A percentile compares a stretch with the other conserved stretches of the same genome.
These are phyloP conservation scores for Panurus biarmicus DNA, from an alignment of 2,113 vertebrate species.

Conservation along the genomic window DNA sequence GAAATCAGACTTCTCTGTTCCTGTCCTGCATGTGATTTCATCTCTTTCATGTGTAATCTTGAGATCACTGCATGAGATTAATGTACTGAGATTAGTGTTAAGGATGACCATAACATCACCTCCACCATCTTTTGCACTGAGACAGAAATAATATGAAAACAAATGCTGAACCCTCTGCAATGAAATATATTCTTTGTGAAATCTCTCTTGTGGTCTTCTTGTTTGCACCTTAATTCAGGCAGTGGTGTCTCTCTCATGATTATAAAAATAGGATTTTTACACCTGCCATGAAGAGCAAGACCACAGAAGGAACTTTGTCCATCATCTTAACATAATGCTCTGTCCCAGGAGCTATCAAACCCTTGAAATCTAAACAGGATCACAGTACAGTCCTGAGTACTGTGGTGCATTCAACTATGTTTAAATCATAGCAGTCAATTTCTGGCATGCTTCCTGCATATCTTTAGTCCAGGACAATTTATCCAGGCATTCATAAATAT, in stretches of 20 bases:
- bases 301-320: background rate
- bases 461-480: background rate
- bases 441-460: background rate
- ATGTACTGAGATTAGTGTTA: background rate
- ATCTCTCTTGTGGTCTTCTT: background rate
- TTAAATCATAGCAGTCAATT: background rate
- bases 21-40: background rate
- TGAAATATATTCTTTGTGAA: background rate
- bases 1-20: background rate
- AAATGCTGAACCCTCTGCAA: background rate
- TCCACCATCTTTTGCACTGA: background rate
- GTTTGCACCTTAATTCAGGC: background rate
- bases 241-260: fast-evolving
- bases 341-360: background rate
- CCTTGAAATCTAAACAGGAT: background rate
- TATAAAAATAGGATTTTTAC: background rate
- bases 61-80: background rate
- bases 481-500: background rate
- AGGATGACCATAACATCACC: background rate
- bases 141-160: background rate
- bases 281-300: background rate
- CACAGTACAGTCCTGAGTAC: background rate
- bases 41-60: background rate
- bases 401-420: background rate
- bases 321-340: background rate